phyloP scores from a whole-genome alignment of 1,140 invertebrate species.

The Drosophila suzukii region DNA sequence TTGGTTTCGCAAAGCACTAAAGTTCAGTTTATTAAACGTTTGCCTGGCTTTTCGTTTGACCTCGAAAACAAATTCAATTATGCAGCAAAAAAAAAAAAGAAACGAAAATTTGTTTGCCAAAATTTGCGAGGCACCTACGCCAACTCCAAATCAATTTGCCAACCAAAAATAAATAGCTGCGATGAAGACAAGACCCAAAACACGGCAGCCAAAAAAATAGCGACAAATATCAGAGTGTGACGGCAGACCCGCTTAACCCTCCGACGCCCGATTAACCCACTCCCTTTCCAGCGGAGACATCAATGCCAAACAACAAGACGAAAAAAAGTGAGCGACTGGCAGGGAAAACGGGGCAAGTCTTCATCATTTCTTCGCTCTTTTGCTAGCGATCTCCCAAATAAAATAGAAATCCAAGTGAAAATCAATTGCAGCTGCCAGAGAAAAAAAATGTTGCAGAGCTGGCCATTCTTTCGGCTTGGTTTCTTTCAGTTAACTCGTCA shows the following conservation, averaged over 20 bases:
- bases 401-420: conserved; percentile 66
- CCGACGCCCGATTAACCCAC: conserved; percentile 43
- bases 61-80: conserved; percentile 79
- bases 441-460: conserved; percentile 8
- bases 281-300: conserved; percentile 25
- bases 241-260: conserved; percentile 37
- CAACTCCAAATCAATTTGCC: conserved; percentile 58
- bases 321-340: conserved; percentile 68
- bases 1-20: conserved; percentile 51
- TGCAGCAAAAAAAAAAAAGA: conserved; percentile 33
- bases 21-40: conserved; percentile 62
- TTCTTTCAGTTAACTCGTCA: conserved; percentile 65
- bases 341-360: conserved; percentile 64
- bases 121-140: conserved; percentile 55
- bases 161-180: conserved; percentile 28
- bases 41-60: conserved; percentile 45
- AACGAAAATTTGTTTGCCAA: conserved; percentile 20
- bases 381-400: conserved; percentile 47
- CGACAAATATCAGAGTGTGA: conserved; percentile 81
- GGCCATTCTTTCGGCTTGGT: conserved; percentile 58
- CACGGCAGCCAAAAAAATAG: conserved; percentile 51
- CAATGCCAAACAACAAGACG: conserved; percentile 52
- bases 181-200: conserved; percentile 24
- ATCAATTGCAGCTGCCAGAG: conserved; percentile 62
- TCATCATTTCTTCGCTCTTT: conserved; percentile 13